Conservation (phyloP, 2,888 invertebrate genomes). For the Apotomis betuletana region DNA sequence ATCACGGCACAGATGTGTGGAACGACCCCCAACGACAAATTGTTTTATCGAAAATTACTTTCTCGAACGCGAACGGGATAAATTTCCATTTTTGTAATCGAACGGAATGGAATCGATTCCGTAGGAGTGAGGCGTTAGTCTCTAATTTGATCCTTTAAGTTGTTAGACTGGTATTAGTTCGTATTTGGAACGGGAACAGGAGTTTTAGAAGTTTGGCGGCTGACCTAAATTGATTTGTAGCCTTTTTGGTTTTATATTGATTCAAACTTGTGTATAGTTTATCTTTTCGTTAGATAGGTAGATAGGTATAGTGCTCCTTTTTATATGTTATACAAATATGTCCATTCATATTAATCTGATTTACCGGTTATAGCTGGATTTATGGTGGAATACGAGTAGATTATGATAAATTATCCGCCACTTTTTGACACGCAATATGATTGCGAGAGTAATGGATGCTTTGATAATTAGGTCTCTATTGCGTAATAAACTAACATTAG, state of each 20-base stretch:
- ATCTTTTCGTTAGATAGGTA: too few species aligned
- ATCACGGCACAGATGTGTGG: conserved; percentile 73
- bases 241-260: not conserved
- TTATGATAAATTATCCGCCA: too few species aligned
- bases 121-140: conserved; percentile 34
- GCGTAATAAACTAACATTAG: too few species aligned
- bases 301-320: too few species aligned
- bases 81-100: conserved; percentile 79
- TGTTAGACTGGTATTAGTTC: conserved; percentile 30
- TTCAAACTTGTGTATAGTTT: not conserved
- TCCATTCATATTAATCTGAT: too few species aligned
- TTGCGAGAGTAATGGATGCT: too few species aligned
- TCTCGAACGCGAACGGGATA: conserved; percentile 63
- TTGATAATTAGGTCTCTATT: too few species aligned
- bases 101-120: conserved; percentile 54
- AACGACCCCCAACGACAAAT: conserved; percentile 76
- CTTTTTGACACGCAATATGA: too few species aligned
- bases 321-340: too few species aligned
- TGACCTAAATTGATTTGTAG: conserved; percentile 1
- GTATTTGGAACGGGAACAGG: conserved; percentile 14
- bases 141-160: conserved; percentile 40
- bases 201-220: conserved; percentile 1
- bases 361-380: too few species aligned
- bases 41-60: conserved; percentile 83
- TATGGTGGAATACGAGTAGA: too few species aligned